Evolutionary conservation across 1,140 invertebrate species (phyloP).

Genomic region (Carposina sasakii): DNA sequence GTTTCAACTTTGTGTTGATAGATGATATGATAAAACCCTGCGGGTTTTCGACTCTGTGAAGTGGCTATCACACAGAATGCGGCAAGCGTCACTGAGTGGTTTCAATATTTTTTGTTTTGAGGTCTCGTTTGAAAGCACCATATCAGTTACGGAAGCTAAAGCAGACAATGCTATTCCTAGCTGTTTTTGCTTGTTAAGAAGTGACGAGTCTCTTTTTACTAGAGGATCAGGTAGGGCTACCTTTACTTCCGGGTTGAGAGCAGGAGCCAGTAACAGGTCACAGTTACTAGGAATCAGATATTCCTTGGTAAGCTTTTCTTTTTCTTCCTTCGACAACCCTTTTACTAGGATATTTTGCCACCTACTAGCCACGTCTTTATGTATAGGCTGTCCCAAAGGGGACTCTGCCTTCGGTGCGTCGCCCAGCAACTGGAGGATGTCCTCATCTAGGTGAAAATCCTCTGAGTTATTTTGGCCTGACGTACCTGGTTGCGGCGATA

Average conservation of each 20-base stretch:
- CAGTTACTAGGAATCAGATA: slow-evolving; percentile 9
- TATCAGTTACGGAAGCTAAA: not conserved
- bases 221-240: not conserved
- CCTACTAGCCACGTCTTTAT: slow-evolving; percentile 6
- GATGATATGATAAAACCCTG: not conserved
- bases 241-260: slow-evolving; percentile 10
- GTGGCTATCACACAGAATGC: not conserved
- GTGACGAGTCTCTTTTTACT: slow-evolving; percentile 4
- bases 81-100: slow-evolving; percentile 4
- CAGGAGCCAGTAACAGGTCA: not conserved
- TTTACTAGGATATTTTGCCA: slow-evolving; percentile 7
- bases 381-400: not conserved
- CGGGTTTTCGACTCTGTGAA: slow-evolving; percentile 4
- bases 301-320: slow-evolving; percentile 2
- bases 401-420: slow-evolving; percentile 2
- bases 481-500: no score
- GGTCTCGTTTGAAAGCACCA: not conserved
- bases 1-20: not conserved
- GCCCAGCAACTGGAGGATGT: not conserved
- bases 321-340: slow-evolving; percentile 2
- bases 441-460: slow-evolving; percentile 1
- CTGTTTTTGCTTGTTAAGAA: slow-evolving; percentile 5
- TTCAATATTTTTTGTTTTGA: slow-evolving; percentile 2
- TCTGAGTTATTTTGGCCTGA: no score
- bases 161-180: slow-evolving; percentile 1